A percentile compares a stretch with the other conserved stretches of the same genome.
Evolutionary conservation across 1,140 invertebrate genomes (phyloP).

Genomic region (Ericerus pela): DNA sequence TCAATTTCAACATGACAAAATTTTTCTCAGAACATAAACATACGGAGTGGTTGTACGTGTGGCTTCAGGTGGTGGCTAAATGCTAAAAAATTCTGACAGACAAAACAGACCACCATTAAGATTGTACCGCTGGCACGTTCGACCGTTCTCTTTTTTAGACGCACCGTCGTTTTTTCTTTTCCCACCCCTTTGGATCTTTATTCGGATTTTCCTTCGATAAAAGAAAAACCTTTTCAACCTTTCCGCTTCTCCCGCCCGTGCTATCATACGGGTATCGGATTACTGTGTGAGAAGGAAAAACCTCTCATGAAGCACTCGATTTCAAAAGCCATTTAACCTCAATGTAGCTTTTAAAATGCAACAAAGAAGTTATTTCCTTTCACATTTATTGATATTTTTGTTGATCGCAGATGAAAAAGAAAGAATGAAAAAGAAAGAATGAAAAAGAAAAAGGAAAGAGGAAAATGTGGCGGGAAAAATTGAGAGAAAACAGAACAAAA

Average conservation of each 20-base stretch:
- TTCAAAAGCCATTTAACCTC: slow-evolving; percentile 12
- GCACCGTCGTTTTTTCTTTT: no score
- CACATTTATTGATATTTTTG: slow-evolving; percentile 8
- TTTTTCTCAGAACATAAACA: no score
- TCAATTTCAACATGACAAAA: no score
- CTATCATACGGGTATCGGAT: slow-evolving; percentile 5
- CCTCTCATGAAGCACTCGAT: slow-evolving; percentile 10
- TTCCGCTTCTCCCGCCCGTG: no score
- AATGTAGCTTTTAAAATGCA: slow-evolving; percentile 10
- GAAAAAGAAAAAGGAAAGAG: neutral
- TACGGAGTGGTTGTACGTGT: no score
- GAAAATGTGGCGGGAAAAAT: neutral
- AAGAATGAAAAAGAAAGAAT: neutral
- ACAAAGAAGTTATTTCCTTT: slow-evolving; percentile 12
- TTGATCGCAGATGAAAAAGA: neutral
- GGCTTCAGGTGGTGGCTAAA: no score
- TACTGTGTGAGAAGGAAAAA: slow-evolving; percentile 8
- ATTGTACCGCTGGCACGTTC: no score
- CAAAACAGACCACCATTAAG: no score
- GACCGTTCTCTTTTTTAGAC: no score
- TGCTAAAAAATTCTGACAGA: no score
- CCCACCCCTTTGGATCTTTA: slow-evolving; percentile 1
- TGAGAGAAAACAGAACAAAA: neutral
- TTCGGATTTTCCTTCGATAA: slow-evolving; percentile 3
- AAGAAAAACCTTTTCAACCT: slow-evolving; percentile 6